Conservation (phyloP, 2,797 vertebrate species). For the Tapirus indicus region DNA sequence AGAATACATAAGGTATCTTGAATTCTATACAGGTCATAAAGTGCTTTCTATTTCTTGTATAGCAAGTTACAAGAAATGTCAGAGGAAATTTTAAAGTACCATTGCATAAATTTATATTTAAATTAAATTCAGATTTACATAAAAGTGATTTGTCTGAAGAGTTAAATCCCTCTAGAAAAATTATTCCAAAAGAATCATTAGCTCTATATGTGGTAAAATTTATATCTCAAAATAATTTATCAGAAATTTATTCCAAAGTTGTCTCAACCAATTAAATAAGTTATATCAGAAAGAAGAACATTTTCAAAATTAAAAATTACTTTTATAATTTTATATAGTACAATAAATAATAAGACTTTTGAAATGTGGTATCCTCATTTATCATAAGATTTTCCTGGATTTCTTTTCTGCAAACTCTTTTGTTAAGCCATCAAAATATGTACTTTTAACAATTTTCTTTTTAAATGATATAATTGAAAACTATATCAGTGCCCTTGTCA, state of each 20-base stretch:
- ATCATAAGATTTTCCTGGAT: neutral
- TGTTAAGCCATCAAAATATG: neutral
- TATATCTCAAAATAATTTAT: slow-evolving; percentile 1
- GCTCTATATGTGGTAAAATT: neutral
- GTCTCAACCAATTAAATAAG: neutral
- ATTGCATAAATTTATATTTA: neutral
- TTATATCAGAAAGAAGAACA: neutral
- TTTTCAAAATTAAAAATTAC: slow-evolving; percentile 3
- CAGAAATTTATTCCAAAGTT: neutral
- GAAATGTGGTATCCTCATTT: neutral
- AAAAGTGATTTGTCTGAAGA: neutral
- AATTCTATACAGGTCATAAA: neutral
- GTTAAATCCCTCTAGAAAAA: neutral
- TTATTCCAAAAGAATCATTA: neutral
- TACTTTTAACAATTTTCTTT: neutral
- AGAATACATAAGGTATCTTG: neutral
- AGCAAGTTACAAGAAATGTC: slow-evolving; percentile 10
- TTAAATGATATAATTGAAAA: neutral
- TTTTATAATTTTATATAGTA: neutral
- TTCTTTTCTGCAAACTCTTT: neutral
- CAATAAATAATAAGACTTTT: neutral
- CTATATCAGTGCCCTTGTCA: neutral
- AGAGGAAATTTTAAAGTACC: neutral
- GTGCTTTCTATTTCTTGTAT: neutral
- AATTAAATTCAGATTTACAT: slow-evolving; percentile 12